Evolutionary conservation across 2,113 vertebrate species (phyloP), one percentile per base, ranked within the genome.

Genomic region (Peromyscus maniculatus): DNA sequence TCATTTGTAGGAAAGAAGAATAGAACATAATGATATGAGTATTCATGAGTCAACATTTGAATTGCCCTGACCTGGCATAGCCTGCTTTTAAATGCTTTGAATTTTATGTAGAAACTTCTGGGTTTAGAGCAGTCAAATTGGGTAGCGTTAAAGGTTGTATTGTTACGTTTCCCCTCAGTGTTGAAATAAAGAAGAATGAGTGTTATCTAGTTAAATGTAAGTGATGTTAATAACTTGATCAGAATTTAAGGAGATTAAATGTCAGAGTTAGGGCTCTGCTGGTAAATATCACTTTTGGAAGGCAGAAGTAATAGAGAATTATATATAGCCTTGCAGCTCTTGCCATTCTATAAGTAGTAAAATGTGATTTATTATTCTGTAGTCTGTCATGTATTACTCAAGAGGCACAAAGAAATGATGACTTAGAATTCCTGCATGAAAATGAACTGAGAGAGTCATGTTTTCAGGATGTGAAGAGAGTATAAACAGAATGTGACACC

Each of bases 211-310:
- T 95, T 91, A 93, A 95, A 96, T 96, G 79, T 43, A 87, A 39
- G 43, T 88, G 94, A 96, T 96, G 79, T 88, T 94, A 98, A 94
- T 96, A 96, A 94, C 93, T 94, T 96, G 74, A 96, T 96, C 90
- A 92, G 69, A 97, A 96, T 93, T 97, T 97, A 97, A 95, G 95
- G 43, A 96, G 94, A 97, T 82, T 91, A 95, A 96, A 94, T 97
- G 91, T 96, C 95, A 96, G 71, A 89, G 89, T 95, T 87, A 89
- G 91, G 57, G 13, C 36, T 90, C 21, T 96, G 83, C 89, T 94
- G 95, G 91, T 96, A 97, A 97, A 96, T 96, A 97, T 94, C 97
- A 92, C 88, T 97, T 97, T 93, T 78, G 62, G 77, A 97, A 96
- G 77, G 91, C 75, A 96, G 95, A 94, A 86, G 86, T 95, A 96